A percentile compares a stretch with the other conserved stretches of the same genome.
These are phyloP conservation scores for Aphodius sticticus DNA, from an alignment of 2,888 invertebrate species.

Conservation along the genomic window DNA sequence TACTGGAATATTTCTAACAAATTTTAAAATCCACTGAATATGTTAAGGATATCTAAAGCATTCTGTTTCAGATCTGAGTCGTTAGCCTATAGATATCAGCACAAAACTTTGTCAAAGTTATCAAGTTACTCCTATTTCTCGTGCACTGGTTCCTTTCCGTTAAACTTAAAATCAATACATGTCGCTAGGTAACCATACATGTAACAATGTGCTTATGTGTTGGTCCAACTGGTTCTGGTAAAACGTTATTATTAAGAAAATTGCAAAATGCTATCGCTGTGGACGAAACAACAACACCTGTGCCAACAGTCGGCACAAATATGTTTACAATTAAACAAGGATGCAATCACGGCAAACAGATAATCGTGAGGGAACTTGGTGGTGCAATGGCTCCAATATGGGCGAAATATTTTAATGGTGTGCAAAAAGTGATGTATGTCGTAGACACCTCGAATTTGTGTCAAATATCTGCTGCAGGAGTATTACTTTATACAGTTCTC, in stretches of 20 bases:
- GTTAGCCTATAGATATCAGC: too few relatives aligned
- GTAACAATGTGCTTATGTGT: constrained; percentile 66
- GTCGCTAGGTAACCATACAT: constrained; percentile 26
- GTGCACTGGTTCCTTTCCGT: too few relatives aligned
- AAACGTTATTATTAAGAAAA: constrained; percentile 79
- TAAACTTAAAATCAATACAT: constrained; percentile 10
- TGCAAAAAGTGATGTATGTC: constrained; percentile 78
- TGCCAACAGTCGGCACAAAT: constrained; percentile 82
- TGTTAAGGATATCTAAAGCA: too few relatives aligned
- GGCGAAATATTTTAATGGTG: constrained; percentile 76
- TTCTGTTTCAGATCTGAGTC: too few relatives aligned
- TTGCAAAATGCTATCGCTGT: constrained; percentile 74
- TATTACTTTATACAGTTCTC: constrained; percentile 78
- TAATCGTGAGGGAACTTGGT: constrained; percentile 74
- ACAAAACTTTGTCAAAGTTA: too few relatives aligned
- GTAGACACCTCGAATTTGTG: constrained; percentile 86
- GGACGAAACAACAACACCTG: constrained; percentile 79
- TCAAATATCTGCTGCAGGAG: constrained; percentile 85
- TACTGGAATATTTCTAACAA: too few relatives aligned
- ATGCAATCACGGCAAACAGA: constrained; percentile 30
- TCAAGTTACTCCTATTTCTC: too few relatives aligned
- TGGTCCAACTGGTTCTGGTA: constrained; percentile 82
- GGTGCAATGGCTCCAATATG: constrained; percentile 85
- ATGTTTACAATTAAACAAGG: constrained; percentile 69
- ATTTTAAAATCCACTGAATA: too few relatives aligned